Percentiles rank a stretch among this genome's conserved stretches.
These are phyloP conservation scores for Maconellicoccus hirsutus DNA, from an alignment of 1,140 invertebrate genomes.

Conservation along the genomic window DNA sequence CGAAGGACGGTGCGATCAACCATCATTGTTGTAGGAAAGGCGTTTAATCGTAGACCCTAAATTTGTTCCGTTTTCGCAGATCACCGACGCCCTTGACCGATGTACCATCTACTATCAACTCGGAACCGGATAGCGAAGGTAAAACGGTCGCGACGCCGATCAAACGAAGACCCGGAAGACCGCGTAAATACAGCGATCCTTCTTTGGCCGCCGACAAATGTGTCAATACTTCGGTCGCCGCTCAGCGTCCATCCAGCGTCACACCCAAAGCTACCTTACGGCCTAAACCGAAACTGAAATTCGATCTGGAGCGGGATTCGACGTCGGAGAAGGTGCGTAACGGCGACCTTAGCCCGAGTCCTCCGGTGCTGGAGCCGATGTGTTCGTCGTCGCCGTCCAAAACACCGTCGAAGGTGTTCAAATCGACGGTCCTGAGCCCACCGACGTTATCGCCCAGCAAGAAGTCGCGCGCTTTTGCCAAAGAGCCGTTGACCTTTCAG, in stretches of 20 bases:
- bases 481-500: no score
- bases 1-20: no score
- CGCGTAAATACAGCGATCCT: slow-evolving; percentile 9
- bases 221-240: background rate
- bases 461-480: background rate
- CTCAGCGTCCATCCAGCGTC: background rate
- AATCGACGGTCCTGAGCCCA: slow-evolving; percentile 22
- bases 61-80: no score
- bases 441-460: slow-evolving; percentile 30
- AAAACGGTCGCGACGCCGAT: background rate
- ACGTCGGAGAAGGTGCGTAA: background rate
- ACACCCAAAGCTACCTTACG: background rate
- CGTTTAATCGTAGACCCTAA: no score
- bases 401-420: background rate
- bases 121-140: no score
- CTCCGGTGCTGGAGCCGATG: slow-evolving; percentile 34
- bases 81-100: no score
- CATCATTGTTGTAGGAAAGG: no score
- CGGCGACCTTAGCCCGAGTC: slow-evolving; percentile 24
- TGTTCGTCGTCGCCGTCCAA: background rate
- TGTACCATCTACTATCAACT: no score
- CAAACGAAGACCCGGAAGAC: slow-evolving; percentile 18
- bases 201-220: no score
- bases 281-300: background rate
- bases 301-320: background rate